A percentile compares a stretch with the other conserved stretches of the same genome.
These are phyloP conservation scores for Paratilapia polleni DNA, from an alignment of 2,113 vertebrate species.

Conservation along the genomic window DNA sequence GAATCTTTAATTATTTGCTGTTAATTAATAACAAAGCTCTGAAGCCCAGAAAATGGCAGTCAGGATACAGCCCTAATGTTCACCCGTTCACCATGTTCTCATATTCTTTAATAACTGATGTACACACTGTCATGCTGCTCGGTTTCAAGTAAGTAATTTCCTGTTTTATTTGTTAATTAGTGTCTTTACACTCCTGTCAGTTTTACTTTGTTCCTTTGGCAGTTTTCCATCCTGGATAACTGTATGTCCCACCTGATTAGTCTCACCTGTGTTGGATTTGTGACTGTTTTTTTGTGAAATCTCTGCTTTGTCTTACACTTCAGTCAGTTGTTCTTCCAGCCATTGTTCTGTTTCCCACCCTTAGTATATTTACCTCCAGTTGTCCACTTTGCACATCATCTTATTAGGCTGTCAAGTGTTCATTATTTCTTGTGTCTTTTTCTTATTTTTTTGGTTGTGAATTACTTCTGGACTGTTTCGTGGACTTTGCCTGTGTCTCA, in stretches of 20 bases:
- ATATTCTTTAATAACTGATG: background rate
- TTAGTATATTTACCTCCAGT: no score
- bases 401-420: no score
- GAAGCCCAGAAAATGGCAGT: no score
- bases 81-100: no score
- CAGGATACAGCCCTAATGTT: no score
- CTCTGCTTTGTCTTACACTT: background rate
- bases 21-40: no score
- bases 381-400: no score
- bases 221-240: background rate
- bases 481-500: no score
- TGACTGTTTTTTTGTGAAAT: background rate
- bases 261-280: background rate
- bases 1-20: no score
- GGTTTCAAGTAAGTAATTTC: background rate
- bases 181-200: background rate
- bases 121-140: background rate
- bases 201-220: background rate
- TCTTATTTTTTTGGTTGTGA: background rate
- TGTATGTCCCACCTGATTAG: rapidly evolving
- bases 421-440: no score
- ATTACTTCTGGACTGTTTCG: no score
- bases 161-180: background rate
- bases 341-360: background rate
- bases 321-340: rapidly evolving